Base-by-base conservation (phyloP, 2,113 vertebrate genomes). In the Dermatemys mawii region DNA sequence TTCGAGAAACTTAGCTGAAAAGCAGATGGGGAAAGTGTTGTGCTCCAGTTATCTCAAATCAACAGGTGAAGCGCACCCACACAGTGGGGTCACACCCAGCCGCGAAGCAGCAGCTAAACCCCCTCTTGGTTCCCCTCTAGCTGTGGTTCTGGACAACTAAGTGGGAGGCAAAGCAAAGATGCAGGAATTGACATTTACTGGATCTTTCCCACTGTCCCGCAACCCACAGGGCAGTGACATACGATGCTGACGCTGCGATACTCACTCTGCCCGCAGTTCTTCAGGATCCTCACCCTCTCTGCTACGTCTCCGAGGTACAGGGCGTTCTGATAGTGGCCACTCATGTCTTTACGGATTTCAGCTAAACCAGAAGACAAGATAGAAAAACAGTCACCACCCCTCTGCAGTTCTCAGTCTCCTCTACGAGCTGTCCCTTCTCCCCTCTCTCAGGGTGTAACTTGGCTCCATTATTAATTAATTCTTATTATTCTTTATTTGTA, bases 261-360 rank as follows among this genome's bases (percentile, higher is more conserved):
- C 98, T 99, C 95, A 99, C 99, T 99, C 96, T 99, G 99, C 11
- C 99, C 99, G 89, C 99, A 99, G 98, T 98, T 99, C 97, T 99
- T 99, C 48, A 99, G 97, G 97, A 99, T 99, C 92, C 99, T 98
- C 41, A 99, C 99, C 67, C 99, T 97, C 97, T 99, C 99, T 2
- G 99, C 99, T 96, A 99, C 98, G 0, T 99, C 99, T 4, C 99
- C 99, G 80, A 99, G 98, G 84, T 99, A 99, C 1, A 99, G 97
- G 27, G 99, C 99, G 0, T 99, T 99, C 98, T 99, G 99, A 97
- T 99, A 99, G 97, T 99, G 99, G 26, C 99, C 99, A 11, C 99
- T 99, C 99, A 99, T 99, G 96, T 99, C 99, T 95, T 99, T 99
- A 48, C 99, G 98, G 97, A 99, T 99, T 98, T 99, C 99, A 48